These are phyloP conservation scores for Albula glossodonta DNA, from an alignment of 2,113 vertebrate genomes.

Conservation along the genomic window DNA sequence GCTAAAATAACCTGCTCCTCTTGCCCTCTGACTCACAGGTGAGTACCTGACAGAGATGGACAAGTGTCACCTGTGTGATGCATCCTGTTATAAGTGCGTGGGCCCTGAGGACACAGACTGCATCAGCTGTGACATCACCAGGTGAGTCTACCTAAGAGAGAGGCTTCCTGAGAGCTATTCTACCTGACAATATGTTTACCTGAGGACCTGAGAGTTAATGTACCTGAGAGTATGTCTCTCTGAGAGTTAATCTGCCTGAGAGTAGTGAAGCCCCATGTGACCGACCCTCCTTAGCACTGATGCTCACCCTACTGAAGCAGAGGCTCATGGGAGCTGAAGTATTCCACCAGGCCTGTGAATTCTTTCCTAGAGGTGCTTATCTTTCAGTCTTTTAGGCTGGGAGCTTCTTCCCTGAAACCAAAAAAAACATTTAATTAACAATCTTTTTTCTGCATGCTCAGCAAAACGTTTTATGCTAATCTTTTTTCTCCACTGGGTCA, in stretches of 20 bases:
- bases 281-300: too few species aligned
- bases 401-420: too few species aligned
- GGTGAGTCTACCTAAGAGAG: conserved; percentile 65
- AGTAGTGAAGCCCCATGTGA: background rate
- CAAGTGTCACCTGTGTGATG: conserved; percentile 76
- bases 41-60: conserved; percentile 68
- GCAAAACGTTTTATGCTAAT: too few species aligned
- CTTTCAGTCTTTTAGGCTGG: too few species aligned
- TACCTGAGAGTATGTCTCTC: background rate
- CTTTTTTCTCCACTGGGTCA: too few species aligned
- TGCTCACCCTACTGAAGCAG: too few species aligned
- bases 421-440: too few species aligned
- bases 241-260: background rate
- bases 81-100: conserved; percentile 76
- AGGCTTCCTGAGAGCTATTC: background rate
- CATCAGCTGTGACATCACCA: conserved; percentile 68
- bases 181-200: background rate
- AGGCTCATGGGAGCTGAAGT: too few species aligned
- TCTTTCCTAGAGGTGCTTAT: too few species aligned
- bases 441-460: too few species aligned
- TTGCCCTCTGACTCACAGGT: conserved; percentile 62
- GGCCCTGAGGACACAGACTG: conserved; percentile 79
- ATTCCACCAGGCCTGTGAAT: too few species aligned
- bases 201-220: background rate
- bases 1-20: conserved; percentile 18